Percentiles rank a stretch among this genome's conserved stretches.
phyloP scores from a whole-genome alignment of 2,888 invertebrate species.

The Celastrina argiolus region DNA sequence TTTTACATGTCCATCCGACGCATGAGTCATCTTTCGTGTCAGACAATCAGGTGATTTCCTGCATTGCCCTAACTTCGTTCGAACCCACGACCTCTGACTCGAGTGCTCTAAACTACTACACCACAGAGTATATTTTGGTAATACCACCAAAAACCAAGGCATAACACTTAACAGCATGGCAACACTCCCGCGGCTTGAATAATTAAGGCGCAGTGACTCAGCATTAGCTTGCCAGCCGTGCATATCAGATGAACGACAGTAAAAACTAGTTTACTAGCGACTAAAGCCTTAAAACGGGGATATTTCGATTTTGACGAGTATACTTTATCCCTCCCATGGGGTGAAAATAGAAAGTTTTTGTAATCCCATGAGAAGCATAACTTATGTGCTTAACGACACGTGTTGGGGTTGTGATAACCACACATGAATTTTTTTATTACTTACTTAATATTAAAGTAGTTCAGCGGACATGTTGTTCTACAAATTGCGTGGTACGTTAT shows the following conservation, averaged over 20 bases:
- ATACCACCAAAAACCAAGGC: background rate
- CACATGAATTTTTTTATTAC: no score
- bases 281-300: background rate
- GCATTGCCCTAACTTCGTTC: no score
- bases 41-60: no score
- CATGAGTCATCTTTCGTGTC: no score
- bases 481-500: no score
- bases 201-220: background rate
- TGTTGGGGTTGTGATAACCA: no score
- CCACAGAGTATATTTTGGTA: background rate
- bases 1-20: no score
- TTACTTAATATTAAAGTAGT: no score
- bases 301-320: background rate
- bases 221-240: background rate
- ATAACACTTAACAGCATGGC: background rate
- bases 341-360: background rate
- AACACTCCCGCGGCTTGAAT: background rate
- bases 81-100: no score
- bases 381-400: no score
- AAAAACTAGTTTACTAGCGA: constrained; percentile 1
- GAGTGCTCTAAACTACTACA: no score
- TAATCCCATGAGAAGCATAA: background rate
- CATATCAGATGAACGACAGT: background rate
- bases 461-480: no score
- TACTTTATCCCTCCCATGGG: background rate